phyloP scores from a whole-genome alignment of 2,888 invertebrate species.

The Girardia tigrina region DNA sequence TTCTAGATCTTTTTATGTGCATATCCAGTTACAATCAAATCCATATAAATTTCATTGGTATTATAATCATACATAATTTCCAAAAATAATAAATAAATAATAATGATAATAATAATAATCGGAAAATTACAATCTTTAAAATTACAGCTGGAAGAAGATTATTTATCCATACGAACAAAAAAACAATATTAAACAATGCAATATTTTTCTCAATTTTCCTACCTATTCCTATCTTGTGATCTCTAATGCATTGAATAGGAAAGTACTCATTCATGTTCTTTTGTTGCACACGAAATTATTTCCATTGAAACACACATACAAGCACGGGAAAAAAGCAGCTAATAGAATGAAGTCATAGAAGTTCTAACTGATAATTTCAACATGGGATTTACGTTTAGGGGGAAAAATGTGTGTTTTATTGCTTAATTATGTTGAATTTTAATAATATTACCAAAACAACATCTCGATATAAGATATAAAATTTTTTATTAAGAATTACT shows the following conservation, averaged over 20 bases:
- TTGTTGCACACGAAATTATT: neutral
- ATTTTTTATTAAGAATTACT: too few relatives aligned
- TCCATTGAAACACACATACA: neutral
- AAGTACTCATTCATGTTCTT: constrained; percentile 23
- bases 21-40: constrained; percentile 16
- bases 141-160: neutral
- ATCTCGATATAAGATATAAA: too few relatives aligned
- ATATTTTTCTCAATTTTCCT: neutral
- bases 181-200: constrained; percentile 5
- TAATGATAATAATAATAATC: too few relatives aligned
- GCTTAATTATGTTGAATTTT: too few relatives aligned
- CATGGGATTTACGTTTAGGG: neutral
- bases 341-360: neutral
- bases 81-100: too few relatives aligned
- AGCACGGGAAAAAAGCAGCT: neutral
- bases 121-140: neutral
- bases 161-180: constrained; percentile 3
- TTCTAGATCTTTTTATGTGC: constrained; percentile 7
- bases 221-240: constrained; percentile 14
- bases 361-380: neutral
- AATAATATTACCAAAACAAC: too few relatives aligned
- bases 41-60: neutral
- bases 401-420: constrained; percentile 1
- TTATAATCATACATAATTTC: neutral
- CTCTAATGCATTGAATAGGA: constrained; percentile 8